Evolutionary conservation across 2,888 invertebrate species (phyloP), one percentile per base, ranked within the genome.

Genomic region (Pteria penguin): DNA sequence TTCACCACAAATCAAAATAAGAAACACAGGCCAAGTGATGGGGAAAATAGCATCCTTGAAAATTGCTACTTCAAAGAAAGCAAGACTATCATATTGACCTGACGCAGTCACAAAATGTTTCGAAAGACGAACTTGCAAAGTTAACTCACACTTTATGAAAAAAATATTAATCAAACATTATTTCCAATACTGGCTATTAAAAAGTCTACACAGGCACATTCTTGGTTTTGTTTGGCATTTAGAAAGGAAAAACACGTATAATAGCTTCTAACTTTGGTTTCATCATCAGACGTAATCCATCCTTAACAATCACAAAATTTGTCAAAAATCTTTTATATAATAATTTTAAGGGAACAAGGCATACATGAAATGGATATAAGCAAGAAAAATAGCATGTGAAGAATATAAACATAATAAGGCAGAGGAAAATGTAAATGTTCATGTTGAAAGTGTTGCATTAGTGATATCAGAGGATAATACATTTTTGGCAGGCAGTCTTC

Each of bases 41-140:
- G 68, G 24, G 58, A 32, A 68, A n/a, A 54, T 67, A n/a, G 4
- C n/a, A 8, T 29, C 5, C 2, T 26, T 57, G 24, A 24, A 29
- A n/a, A 31, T 4, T 2, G 5, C 22, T 2, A 31, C 32, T 2
- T 27, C 29, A 4, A 68, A 52, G 52, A 68, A 68, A 68, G 68
- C 68, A 22, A 31, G 27, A 24, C 4, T 27, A 26, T 22, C 29
- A 57, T 68, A 68, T 68, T 57, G 68, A 18, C 33, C 68, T 3
- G 58, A 68, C 2, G 57, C 68, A 2, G 18, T 68, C 24, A 4
- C n/a, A 33, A 22, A 33, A 68, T 57, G 58, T 68, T 3, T 31
- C 31, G 8, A n/a, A 5, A 22, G 1, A 8, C 11, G 58, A 68
- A 22, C 26, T 58, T 4, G 32, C 11, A 5, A 2, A 18, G 4